Percentiles rank a stretch among this genome's conserved stretches.
Evolutionary conservation across 2,888 invertebrate genomes (phyloP).

Genomic region (Microplitis deprimator): DNA sequence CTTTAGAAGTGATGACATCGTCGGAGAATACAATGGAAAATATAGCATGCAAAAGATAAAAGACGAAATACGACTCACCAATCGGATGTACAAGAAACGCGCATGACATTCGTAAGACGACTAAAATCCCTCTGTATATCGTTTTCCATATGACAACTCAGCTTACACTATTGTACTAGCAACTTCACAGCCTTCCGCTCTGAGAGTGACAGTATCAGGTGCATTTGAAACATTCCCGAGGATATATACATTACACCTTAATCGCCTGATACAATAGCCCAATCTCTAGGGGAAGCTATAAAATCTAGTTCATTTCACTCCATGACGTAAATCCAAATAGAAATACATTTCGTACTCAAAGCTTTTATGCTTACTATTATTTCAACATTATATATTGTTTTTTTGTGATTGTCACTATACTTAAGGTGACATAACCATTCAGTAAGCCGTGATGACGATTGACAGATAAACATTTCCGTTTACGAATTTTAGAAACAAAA

Average conservation of each 20-base stretch:
- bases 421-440: constrained; percentile 13
- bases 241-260: constrained; percentile 45
- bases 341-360: too few species aligned
- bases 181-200: constrained; percentile 25
- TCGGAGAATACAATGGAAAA: constrained; percentile 23
- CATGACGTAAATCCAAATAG: constrained; percentile 8
- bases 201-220: constrained; percentile 37
- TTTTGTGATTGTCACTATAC: not conserved
- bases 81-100: constrained; percentile 47
- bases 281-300: not conserved
- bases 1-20: constrained; percentile 30
- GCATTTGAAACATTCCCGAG: constrained; percentile 42
- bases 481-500: not conserved
- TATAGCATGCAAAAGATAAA: constrained; percentile 13
- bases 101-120: constrained; percentile 39
- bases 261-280: constrained; percentile 36
- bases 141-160: constrained; percentile 25
- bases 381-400: not conserved
- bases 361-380: too few species aligned
- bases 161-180: constrained; percentile 15
- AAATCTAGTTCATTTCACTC: not conserved
- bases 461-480: not conserved
- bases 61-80: constrained; percentile 40
- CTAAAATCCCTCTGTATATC: constrained; percentile 40
- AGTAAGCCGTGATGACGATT: constrained; percentile 11